These are phyloP conservation scores for Drosophila nigrodunni DNA, from an alignment of 1,140 invertebrate species.

Conservation along the genomic window DNA sequence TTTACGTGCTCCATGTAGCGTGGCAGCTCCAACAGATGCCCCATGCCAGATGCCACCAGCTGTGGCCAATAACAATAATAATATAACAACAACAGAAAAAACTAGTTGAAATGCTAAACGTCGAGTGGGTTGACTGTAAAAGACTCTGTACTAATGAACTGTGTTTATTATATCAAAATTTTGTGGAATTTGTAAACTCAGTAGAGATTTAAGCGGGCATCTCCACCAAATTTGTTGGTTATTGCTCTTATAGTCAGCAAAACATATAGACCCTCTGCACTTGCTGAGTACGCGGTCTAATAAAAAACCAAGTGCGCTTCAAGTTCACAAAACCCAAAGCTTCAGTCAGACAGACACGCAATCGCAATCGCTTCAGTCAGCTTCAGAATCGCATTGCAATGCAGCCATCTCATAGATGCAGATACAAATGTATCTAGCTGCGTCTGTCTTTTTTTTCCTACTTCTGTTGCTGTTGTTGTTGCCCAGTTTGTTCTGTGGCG, in stretches of 20 bases:
- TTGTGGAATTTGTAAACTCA: too few species aligned
- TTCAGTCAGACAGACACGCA: slow-evolving; percentile 44
- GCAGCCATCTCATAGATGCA: slow-evolving; percentile 49
- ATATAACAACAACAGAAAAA: slow-evolving; percentile 11
- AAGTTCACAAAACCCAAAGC: slow-evolving; percentile 64
- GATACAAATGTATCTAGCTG: slow-evolving; percentile 62
- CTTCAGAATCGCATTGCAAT: slow-evolving; percentile 10
- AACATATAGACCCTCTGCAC: too few species aligned
- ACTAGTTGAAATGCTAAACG: too few species aligned
- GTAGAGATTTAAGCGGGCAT: too few species aligned
- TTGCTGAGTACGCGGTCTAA: too few species aligned
- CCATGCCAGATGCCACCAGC: slow-evolving; percentile 7
- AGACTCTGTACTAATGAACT: too few species aligned
- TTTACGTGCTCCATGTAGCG: slow-evolving; percentile 72
- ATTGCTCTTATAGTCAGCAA: too few species aligned
- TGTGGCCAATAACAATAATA: slow-evolving; percentile 36
- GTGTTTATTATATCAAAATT: too few species aligned
- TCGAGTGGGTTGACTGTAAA: too few species aligned
- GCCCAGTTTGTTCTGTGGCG: slow-evolving; percentile 43
- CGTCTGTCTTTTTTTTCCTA: slow-evolving; percentile 7
- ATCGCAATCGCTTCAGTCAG: background rate
- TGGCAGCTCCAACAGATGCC: slow-evolving; percentile 34
- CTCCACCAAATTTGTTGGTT: too few species aligned
- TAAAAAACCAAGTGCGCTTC: slow-evolving; percentile 45
- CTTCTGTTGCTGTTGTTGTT: slow-evolving; percentile 7